phyloP scores from a whole-genome alignment of 2,888 invertebrate genomes.

The Crocallis elinguaria region DNA sequence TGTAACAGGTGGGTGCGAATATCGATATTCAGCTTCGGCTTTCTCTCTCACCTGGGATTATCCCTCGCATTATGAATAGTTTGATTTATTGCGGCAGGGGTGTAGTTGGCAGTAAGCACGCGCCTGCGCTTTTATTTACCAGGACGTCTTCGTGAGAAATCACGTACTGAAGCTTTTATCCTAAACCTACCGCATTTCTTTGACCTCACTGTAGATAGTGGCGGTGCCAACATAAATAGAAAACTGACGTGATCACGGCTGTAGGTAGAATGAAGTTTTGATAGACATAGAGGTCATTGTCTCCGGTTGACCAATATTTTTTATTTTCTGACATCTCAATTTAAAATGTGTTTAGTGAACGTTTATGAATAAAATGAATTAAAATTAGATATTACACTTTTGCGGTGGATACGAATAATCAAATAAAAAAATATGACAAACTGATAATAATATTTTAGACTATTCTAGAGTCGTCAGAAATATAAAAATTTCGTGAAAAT shows the following conservation, averaged over 20 bases:
- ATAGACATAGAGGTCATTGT: conserved; percentile 66
- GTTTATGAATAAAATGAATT: background rate
- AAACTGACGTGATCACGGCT: conserved; percentile 49
- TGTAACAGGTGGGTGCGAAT: conserved; percentile 18
- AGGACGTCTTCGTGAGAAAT: conserved; percentile 33
- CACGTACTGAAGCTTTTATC: conserved; percentile 69
- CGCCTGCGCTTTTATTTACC: conserved; percentile 52
- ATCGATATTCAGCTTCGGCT: conserved; percentile 17
- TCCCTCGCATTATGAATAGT: conserved; percentile 14
- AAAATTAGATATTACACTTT: background rate
- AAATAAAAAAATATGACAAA: background rate
- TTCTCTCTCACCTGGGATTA: conserved; percentile 21
- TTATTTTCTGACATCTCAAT: conserved; percentile 32
- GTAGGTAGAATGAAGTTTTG: conserved; percentile 58
- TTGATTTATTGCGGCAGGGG: conserved; percentile 10
- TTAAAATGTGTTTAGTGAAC: background rate
- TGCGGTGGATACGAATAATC: background rate
- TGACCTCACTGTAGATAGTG: conserved; percentile 57
- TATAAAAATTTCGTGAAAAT: too few species aligned
- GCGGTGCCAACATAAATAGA: conserved; percentile 61
- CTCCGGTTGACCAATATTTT: conserved; percentile 52
- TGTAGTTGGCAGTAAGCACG: conserved; percentile 21
- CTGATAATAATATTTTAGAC: too few species aligned
- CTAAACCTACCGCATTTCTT: conserved; percentile 63
- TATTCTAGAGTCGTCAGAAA: too few species aligned